These are phyloP conservation scores for Mycalesis mineus DNA, from an alignment of 2,888 invertebrate genomes.

Conservation along the genomic window DNA sequence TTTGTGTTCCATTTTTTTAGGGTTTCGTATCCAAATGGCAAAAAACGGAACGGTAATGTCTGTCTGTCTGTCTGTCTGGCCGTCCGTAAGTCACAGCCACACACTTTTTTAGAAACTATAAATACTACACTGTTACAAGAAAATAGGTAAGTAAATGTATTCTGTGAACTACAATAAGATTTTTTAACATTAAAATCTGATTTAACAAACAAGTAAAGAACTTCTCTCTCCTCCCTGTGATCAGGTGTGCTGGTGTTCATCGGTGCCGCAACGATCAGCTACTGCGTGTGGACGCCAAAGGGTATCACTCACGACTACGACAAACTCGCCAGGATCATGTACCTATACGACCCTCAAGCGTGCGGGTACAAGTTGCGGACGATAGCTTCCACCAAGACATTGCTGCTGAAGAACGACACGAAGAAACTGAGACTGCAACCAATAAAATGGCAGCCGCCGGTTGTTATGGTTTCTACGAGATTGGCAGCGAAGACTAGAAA, in stretches of 20 bases:
- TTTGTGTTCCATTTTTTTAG: too few relatives aligned
- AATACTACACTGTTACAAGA: too few relatives aligned
- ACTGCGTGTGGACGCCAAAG: conserved; percentile 53
- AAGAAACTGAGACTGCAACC: conserved; percentile 41
- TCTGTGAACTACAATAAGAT: too few relatives aligned
- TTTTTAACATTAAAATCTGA: too few relatives aligned
- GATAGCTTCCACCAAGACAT: conserved; percentile 35
- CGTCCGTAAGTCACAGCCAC: too few relatives aligned
- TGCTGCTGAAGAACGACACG: conserved; percentile 49
- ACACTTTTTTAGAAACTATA: too few relatives aligned
- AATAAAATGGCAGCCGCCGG: conserved; percentile 43
- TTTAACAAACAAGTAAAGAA: too few relatives aligned
- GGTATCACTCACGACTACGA: conserved; percentile 40
- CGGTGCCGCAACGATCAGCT: conserved; percentile 40
- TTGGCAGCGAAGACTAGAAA: conserved; percentile 49
- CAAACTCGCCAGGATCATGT: conserved; percentile 59
- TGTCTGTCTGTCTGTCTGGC: too few relatives aligned
- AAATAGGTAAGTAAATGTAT: too few relatives aligned
- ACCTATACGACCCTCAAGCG: conserved; percentile 53
- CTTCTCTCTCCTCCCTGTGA: not conserved
- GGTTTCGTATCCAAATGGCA: too few relatives aligned
- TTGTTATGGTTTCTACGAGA: conserved; percentile 45
- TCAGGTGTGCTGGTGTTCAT: conserved; percentile 46
- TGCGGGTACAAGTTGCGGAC: conserved; percentile 42
- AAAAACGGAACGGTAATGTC: too few relatives aligned